Evolutionary conservation across 2,113 vertebrate genomes (phyloP).

Genomic region (Orycteropus afer): DNA sequence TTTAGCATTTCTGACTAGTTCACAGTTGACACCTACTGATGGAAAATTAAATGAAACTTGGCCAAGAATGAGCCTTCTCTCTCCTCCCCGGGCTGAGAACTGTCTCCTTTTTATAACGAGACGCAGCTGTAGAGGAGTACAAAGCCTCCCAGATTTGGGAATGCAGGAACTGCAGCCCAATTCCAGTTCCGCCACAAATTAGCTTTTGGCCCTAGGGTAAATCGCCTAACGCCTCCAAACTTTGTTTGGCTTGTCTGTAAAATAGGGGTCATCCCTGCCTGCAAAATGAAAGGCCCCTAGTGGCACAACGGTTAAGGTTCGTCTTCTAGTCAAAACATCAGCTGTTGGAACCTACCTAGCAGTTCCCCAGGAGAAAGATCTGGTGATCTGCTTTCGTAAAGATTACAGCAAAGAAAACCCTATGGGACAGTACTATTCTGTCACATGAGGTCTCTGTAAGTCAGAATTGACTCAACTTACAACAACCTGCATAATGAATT

Average conservation of each 20-base stretch:
- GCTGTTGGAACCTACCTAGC: background rate
- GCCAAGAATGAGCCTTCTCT: conserved; percentile 57
- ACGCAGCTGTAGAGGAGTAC: conserved; percentile 34
- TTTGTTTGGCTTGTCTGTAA: background rate
- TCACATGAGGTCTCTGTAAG: background rate
- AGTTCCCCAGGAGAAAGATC: background rate
- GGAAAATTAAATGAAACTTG: conserved; percentile 77
- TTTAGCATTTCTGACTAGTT: conserved; percentile 75
- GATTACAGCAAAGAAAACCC: background rate
- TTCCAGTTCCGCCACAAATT: background rate
- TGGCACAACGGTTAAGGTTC: background rate
- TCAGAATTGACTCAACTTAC: background rate
- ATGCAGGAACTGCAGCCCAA: background rate
- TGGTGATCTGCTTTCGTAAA: background rate
- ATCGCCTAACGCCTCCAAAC: background rate
- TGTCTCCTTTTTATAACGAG: conserved; percentile 58
- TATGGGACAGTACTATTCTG: background rate
- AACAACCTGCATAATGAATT: background rate
- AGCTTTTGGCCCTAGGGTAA: background rate
- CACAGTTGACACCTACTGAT: conserved; percentile 76
- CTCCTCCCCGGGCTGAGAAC: conserved; percentile 50
- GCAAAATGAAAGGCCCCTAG: background rate
- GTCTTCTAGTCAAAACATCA: background rate
- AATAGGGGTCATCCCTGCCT: background rate
- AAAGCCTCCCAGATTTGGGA: conserved; percentile 28